Conservation (phyloP, 2,797 vertebrate species). For the Clarias fuscus region DNA sequence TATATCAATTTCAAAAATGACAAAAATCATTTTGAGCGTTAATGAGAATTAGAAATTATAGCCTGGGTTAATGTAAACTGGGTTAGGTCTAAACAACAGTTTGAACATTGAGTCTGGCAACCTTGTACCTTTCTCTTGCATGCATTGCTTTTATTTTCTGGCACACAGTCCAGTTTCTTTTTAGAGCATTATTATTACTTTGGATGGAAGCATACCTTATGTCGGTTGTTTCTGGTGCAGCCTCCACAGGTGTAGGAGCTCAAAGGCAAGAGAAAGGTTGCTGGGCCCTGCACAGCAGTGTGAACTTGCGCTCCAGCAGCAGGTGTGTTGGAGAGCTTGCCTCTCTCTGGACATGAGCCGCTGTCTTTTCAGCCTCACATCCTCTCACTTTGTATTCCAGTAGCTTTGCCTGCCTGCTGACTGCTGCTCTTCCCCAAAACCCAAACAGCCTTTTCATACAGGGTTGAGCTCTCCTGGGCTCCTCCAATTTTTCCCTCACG, state of each 20-base stretch:
- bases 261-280: conserved; percentile 22
- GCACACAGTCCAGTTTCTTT: background rate
- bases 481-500: conserved; percentile 24
- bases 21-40: background rate
- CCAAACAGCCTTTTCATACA: conserved; percentile 41
- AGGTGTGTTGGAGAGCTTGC: conserved; percentile 50
- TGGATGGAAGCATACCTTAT: background rate
- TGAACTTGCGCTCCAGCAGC: conserved; percentile 41
- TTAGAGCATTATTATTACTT: conserved; percentile 10
- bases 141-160: background rate
- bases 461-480: conserved; percentile 33
- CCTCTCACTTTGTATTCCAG: conserved; percentile 51
- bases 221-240: conserved; percentile 20
- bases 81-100: background rate
- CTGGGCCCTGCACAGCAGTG: conserved; percentile 35
- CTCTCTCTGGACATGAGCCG: conserved; percentile 30
- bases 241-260: background rate
- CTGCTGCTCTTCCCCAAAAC: conserved; percentile 29
- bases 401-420: conserved; percentile 31
- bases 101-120: background rate
- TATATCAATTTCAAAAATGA: background rate
- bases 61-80: background rate
- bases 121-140: background rate
- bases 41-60: background rate
- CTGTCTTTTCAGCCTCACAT: conserved; percentile 40